Evolutionary conservation across 2,888 invertebrate species (phyloP).

Genomic region (Diarsia mendica): DNA sequence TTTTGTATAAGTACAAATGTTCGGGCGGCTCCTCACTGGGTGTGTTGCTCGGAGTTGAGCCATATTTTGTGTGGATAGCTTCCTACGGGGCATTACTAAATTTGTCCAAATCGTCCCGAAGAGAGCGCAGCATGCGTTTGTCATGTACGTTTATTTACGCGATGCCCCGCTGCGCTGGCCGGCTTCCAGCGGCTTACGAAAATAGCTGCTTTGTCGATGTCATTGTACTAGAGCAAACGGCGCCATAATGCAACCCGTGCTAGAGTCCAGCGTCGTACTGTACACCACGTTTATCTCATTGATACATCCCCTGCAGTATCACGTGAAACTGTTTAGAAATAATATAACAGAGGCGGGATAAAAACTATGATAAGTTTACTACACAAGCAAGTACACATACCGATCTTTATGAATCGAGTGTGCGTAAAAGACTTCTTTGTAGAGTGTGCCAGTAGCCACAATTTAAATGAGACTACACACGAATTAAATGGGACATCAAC

Average conservation of each 20-base stretch:
- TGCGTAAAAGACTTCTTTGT: slow-evolving; percentile 7
- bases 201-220: slow-evolving; percentile 88
- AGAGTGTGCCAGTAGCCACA: slow-evolving; percentile 41
- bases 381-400: not conserved
- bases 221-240: slow-evolving; percentile 86
- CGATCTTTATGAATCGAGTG: slow-evolving; percentile 20
- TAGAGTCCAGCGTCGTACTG: slow-evolving; percentile 65
- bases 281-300: slow-evolving; percentile 59
- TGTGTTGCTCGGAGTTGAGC: slow-evolving; percentile 26
- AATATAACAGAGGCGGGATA: not conserved
- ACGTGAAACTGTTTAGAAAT: not conserved
- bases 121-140: slow-evolving; percentile 79
- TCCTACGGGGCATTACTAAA: slow-evolving; percentile 78
- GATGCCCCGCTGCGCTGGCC: slow-evolving; percentile 83
- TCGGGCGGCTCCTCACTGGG: slow-evolving; percentile 12
- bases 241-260: slow-evolving; percentile 72
- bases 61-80: slow-evolving; percentile 69
- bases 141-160: slow-evolving; percentile 87
- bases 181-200: slow-evolving; percentile 85
- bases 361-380: slow-evolving; percentile 2
- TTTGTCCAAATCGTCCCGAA: slow-evolving; percentile 78
- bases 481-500: slow-evolving; percentile 34
- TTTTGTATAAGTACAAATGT: slow-evolving; percentile 1
- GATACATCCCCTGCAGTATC: slow-evolving; percentile 53
- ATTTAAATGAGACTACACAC: slow-evolving; percentile 35